Conservation (phyloP, 2,888 invertebrate genomes). For the Diogma glabrata region DNA sequence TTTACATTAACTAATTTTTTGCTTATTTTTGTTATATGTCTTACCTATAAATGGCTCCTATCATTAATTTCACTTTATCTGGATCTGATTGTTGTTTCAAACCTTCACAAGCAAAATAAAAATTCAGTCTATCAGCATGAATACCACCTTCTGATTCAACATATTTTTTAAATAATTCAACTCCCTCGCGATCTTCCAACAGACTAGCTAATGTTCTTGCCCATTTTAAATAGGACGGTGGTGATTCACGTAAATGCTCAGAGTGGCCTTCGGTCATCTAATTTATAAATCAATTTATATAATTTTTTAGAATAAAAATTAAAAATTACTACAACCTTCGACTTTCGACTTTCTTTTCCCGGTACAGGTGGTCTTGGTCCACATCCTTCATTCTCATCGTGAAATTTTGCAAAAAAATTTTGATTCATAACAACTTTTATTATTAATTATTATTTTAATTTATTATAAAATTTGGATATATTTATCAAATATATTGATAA, state of each 20-base stretch:
- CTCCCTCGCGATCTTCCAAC: slow-evolving; percentile 82
- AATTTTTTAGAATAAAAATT: background rate
- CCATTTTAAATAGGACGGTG: slow-evolving; percentile 77
- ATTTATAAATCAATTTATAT: background rate
- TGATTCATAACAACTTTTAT: slow-evolving; percentile 35
- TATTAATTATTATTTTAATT: background rate
- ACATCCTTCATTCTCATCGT: slow-evolving; percentile 38
- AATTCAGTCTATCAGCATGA: slow-evolving; percentile 72
- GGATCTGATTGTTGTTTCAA: slow-evolving; percentile 66
- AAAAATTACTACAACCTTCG: slow-evolving; percentile 30
- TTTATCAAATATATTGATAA: background rate
- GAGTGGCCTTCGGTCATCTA: slow-evolving; percentile 36
- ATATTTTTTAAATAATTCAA: slow-evolving; percentile 73
- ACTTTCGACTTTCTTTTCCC: slow-evolving; percentile 47
- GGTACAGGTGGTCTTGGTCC: slow-evolving; percentile 73
- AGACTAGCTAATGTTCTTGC: slow-evolving; percentile 72
- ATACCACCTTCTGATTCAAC: slow-evolving; percentile 66
- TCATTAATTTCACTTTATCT: slow-evolving; percentile 58
- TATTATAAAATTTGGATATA: background rate
- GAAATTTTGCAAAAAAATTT: slow-evolving; percentile 33
- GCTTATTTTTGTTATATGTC: no score
- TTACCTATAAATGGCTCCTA: slow-evolving; percentile 74
- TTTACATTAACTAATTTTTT: no score
- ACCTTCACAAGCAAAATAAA: slow-evolving; percentile 90
- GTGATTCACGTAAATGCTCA: slow-evolving; percentile 37